Evolutionary conservation across 2,888 invertebrate species (phyloP).

Genomic region (Dromius quadrimaculatus): DNA sequence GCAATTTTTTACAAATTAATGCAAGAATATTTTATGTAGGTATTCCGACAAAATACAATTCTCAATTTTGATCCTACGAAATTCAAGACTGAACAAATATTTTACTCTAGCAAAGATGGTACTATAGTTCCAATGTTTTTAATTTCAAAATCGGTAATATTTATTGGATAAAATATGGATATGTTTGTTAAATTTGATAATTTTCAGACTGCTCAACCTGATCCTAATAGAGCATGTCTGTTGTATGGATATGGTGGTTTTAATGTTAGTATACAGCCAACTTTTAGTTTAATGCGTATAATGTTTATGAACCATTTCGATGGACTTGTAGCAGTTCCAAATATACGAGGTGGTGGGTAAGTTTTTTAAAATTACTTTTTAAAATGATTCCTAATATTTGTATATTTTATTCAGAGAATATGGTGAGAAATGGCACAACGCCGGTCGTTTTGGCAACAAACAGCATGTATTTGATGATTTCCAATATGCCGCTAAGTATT

Average conservation of each 20-base stretch:
- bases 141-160: constrained; percentile 78
- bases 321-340: constrained; percentile 92
- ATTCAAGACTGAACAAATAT: constrained; percentile 90
- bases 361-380: constrained; percentile 57
- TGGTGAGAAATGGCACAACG: constrained; percentile 97
- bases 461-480: constrained; percentile 99
- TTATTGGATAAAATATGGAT: not conserved
- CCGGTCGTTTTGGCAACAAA: constrained; percentile 89
- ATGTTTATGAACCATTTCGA: constrained; percentile 91
- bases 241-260: constrained; percentile 98
- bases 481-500: constrained; percentile 89
- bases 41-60: constrained; percentile 87
- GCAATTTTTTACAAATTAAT: constrained; percentile 6
- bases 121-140: constrained; percentile 97
- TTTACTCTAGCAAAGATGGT: constrained; percentile 93
- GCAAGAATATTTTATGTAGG: constrained; percentile 66
- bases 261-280: constrained; percentile 91
- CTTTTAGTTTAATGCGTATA: constrained; percentile 87
- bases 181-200: constrained; percentile 27
- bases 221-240: constrained; percentile 80
- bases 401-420: too few relatives aligned
- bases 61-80: constrained; percentile 83
- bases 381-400: not conserved
- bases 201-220: constrained; percentile 74
- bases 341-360: constrained; percentile 96